Percentiles rank a stretch among this genome's conserved stretches.
Conservation (phyloP, 2,888 invertebrate species). For the Cephonodes hylas region DNA sequence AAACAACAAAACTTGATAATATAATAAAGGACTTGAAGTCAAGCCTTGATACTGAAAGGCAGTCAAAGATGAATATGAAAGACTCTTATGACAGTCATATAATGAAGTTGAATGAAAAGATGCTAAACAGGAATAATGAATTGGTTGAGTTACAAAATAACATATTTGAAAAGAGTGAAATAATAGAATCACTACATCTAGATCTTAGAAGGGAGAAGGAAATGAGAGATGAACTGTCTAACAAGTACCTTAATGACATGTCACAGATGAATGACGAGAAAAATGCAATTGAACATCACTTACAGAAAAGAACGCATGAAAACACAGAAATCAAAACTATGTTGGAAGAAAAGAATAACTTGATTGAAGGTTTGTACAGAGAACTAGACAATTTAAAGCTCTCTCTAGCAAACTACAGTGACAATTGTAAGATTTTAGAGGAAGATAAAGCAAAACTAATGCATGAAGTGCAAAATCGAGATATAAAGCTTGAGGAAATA, state of each 20-base stretch:
- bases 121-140: constrained; percentile 67
- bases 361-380: constrained; percentile 42
- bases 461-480: constrained; percentile 43
- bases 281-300: constrained; percentile 34
- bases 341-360: constrained; percentile 34
- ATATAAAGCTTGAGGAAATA: constrained; percentile 37
- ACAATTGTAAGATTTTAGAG: constrained; percentile 40
- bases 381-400: constrained; percentile 43
- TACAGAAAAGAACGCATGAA: constrained; percentile 44
- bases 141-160: constrained; percentile 66
- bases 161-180: constrained; percentile 57
- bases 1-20: constrained; percentile 55
- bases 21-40: constrained; percentile 47
- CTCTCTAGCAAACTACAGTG: constrained; percentile 34
- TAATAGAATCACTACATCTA: constrained; percentile 52
- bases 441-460: constrained; percentile 39
- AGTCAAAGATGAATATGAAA: constrained; percentile 50
- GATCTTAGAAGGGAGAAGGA: constrained; percentile 55
- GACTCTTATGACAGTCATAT: constrained; percentile 60
- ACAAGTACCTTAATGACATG: constrained; percentile 45
- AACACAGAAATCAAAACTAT: constrained; percentile 39
- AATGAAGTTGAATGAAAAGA: constrained; percentile 68
- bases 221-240: constrained; percentile 37
- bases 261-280: constrained; percentile 37
- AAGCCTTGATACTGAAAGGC: constrained; percentile 55